Conservation (phyloP, 2,113 vertebrate genomes). For the Bufo gargarizans region DNA sequence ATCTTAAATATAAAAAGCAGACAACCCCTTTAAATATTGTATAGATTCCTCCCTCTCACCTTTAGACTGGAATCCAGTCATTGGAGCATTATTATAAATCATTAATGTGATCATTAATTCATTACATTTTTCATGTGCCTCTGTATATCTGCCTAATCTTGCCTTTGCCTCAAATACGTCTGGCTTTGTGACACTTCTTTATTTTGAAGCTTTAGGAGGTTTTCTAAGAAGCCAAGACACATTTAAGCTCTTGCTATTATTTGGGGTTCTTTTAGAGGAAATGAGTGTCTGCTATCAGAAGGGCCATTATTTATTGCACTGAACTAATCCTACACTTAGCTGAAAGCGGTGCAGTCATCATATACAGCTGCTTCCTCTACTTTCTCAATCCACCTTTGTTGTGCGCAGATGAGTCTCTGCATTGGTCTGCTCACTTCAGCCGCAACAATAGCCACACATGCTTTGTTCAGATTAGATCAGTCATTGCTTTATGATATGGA, state of each 20-base stretch:
- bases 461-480: constrained; percentile 43
- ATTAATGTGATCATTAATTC: background rate
- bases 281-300: constrained; percentile 55
- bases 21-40: background rate
- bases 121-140: background rate
- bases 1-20: no score
- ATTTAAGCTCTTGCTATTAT: constrained; percentile 58
- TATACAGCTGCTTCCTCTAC: constrained; percentile 37
- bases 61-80: background rate
- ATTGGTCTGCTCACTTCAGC: constrained; percentile 35
- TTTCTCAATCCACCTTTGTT: constrained; percentile 50
- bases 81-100: background rate
- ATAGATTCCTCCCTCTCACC: background rate
- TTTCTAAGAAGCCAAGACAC: constrained; percentile 50
- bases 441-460: constrained; percentile 37
- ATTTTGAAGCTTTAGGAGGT: constrained; percentile 34
- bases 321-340: constrained; percentile 33
- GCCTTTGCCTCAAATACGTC: constrained; percentile 29
- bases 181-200: constrained; percentile 12
- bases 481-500: constrained; percentile 47
- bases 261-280: constrained; percentile 58
- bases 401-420: constrained; percentile 45
- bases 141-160: background rate
- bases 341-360: constrained; percentile 34
- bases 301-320: constrained; percentile 39